A percentile compares a stretch with the other conserved stretches of the same genome.
phyloP scores from a whole-genome alignment of 2,797 vertebrate species.

The Dryobates pubescens region DNA sequence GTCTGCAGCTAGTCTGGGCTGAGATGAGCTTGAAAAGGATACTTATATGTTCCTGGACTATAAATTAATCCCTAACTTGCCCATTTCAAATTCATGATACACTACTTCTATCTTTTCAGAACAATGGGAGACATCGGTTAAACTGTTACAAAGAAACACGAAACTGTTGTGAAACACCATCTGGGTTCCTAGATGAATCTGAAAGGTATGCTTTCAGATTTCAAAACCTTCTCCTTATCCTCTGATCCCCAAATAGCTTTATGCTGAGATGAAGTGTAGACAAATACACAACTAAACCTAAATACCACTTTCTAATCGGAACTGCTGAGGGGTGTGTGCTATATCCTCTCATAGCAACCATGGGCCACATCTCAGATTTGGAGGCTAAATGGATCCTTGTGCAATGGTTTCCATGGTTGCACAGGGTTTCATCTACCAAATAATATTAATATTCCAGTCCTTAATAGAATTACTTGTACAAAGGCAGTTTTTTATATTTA shows the following conservation, averaged over 20 bases:
- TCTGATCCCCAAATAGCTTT: slow-evolving; percentile 16
- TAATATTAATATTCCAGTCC: slow-evolving; percentile 48
- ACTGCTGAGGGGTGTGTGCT: slow-evolving; percentile 53
- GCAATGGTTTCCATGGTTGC: slow-evolving; percentile 71
- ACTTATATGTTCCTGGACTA: background rate
- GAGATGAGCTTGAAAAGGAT: background rate
- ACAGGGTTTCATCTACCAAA: background rate
- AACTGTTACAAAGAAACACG: background rate
- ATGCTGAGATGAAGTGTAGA: slow-evolving; percentile 46
- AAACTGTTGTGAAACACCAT: background rate
- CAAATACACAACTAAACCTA: slow-evolving; percentile 51
- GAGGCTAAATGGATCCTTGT: slow-evolving; percentile 38
- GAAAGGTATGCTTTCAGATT: slow-evolving; percentile 25
- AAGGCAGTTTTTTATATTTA: background rate
- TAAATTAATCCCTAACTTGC: slow-evolving; percentile 23
- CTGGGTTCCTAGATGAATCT: slow-evolving; percentile 26
- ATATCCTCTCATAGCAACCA: slow-evolving; percentile 65
- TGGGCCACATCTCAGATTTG: slow-evolving; percentile 46
- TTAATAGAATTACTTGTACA: slow-evolving; percentile 20
- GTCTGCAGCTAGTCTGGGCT: background rate
- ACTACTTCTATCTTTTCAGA: background rate
- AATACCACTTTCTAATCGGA: slow-evolving; percentile 36
- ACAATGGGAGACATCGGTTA: background rate
- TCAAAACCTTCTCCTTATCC: slow-evolving; percentile 28
- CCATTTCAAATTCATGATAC: background rate